Evolutionary conservation across 2,888 invertebrate genomes (phyloP), one percentile per base, ranked within the genome.

Genomic region (Hartigia nigra): DNA sequence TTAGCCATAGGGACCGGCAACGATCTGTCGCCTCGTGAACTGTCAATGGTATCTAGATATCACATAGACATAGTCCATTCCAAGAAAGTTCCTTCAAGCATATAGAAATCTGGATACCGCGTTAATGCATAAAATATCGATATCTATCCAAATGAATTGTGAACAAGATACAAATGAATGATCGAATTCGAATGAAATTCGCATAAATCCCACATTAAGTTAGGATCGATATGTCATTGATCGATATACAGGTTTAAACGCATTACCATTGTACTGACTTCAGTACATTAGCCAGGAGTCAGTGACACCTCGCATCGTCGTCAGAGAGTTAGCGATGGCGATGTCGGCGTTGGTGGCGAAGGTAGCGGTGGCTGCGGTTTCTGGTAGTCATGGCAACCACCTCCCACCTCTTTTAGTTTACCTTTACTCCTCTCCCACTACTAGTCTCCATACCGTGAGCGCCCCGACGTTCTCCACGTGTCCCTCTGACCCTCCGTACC

Each of bases 261-360:
- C 9, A 35, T 35, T 12, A 39, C 69, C 31, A 77, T n/a, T 14
- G 74, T 74, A 31, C 77, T 23, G 55, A 35, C 69, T 36, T 39
- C 36, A 2, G 69, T 69, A 86, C 80, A 82, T 81, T 85, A 84
- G 84, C 88, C 89, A 89, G 90, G 89, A 91, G 91, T 91, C 91
- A 91, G 90, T 91, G 91, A 91, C 91, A 91, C 91, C 90, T 90
- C 88, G 86, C 87, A 90, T 90, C 90, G 90, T 84, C 84, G 84
- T 83, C 79, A 81, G 81, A 81, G 87, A 87, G 88, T 84, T 86
- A 87, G 84, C 87, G 89, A 88, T 84, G 88, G 86, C 89, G 89
- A 90, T 89, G 79, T 31, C 31, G 72, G 12, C 3, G 23, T 31
- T 34, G 72, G 31, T 72, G 72, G 12, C 34, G 72, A 34, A 32